Evolutionary conservation across 1,140 invertebrate genomes (phyloP), one percentile per base, ranked within the genome.

Genomic region (Pogonus chalceus): DNA sequence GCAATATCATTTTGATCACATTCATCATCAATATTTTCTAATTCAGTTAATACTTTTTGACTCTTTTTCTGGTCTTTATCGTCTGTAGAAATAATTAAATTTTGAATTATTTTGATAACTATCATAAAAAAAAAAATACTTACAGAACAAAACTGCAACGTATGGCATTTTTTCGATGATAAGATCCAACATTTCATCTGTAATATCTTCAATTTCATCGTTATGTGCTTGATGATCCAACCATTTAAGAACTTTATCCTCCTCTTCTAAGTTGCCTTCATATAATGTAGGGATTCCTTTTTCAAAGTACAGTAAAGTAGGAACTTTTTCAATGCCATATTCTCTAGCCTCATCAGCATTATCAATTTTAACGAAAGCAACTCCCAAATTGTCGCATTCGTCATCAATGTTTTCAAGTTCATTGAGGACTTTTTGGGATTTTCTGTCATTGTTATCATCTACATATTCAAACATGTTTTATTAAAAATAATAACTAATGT

Each of bases 331-430:
- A 62, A 93, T 92, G 51, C 90, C 90, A 66, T 92, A 93, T 71
- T 93, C 89, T 66, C 84, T 83, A 23, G 91, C 89, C 74, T 94
- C 90, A 39, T 90, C 87, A 52, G 79, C 76, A 69, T 94, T 92
- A 64, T 94, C 90, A 64, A 95, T 91, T 72, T 96, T 96, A 0
- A 95, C 91, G 72, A 96, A 92, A 53, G 83, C 84, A 64, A 95
- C 83, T 35, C 87, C 88, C 56, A 92, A 72, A 56, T 84, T 75
- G 71, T 95, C 91, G 71, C 89, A 92, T 73, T 95, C 91, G 71
- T 95, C 92, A 65, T 95, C 92, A 67, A 95, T 95, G 66, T 93
- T 94, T 75, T 96, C 92, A 57, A 96, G 70, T 75, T 95, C 91
- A 63, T 84, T 85, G 37, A 96, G 73, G 39, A 92, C 87, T 67